Conservation (phyloP, 2,113 vertebrate genomes). For the Hypomesus transpacificus region DNA sequence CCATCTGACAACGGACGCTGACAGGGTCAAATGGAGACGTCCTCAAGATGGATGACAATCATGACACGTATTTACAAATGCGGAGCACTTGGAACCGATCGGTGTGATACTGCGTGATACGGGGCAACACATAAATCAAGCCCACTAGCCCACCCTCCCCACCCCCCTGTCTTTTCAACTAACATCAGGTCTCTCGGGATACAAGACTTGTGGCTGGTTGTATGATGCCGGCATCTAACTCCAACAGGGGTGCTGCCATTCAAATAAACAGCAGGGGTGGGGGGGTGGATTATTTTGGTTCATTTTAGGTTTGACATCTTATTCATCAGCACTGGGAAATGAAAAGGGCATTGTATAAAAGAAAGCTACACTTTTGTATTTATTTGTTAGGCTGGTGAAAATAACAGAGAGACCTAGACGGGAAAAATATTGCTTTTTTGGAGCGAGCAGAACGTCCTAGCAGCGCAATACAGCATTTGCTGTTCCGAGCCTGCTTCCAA, state of each 20-base stretch:
- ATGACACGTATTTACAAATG: neutral
- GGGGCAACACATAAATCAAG: constrained; percentile 7
- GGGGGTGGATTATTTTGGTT: constrained; percentile 7
- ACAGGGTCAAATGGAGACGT: neutral
- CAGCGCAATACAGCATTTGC: constrained; percentile 47
- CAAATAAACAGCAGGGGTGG: constrained; percentile 3
- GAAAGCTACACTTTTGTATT: constrained; percentile 35
- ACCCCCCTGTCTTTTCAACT: neutral
- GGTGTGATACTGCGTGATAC: neutral
- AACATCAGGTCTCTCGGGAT: constrained; percentile 1
- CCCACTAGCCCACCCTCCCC: too few relatives aligned
- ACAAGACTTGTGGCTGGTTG: too few relatives aligned
- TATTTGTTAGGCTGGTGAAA: constrained; percentile 45
- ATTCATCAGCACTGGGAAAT: constrained; percentile 20
- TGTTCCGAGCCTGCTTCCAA: constrained; percentile 61
- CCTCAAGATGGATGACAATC: neutral
- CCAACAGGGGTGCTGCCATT: neutral
- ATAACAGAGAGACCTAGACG: constrained; percentile 34
- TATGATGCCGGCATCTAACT: neutral
- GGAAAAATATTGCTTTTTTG: constrained; percentile 44
- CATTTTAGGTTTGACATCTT: constrained; percentile 14
- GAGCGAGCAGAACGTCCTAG: constrained; percentile 35
- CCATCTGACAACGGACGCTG: neutral
- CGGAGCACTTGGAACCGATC: constrained; percentile 2
- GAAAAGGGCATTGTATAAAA: constrained; percentile 25